Percentiles rank a stretch among this genome's conserved stretches.
Conservation (phyloP, 2,797 vertebrate species). For the Hyperoplus lanceolatus region DNA sequence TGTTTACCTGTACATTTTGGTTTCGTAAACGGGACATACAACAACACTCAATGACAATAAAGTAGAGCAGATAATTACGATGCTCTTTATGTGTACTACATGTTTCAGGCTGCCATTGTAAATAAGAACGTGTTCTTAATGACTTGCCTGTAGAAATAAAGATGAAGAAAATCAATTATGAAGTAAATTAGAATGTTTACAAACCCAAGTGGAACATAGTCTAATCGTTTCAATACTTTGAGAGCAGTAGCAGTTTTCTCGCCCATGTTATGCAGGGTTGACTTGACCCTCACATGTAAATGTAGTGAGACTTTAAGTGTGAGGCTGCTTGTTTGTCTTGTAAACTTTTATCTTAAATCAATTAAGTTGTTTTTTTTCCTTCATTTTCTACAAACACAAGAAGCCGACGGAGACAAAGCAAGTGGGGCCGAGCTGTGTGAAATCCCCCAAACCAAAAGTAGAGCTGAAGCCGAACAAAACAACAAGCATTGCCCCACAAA, state of each 20-base stretch:
- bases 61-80: background rate
- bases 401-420: background rate
- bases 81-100: background rate
- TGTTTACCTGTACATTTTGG: background rate
- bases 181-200: background rate
- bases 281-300: background rate
- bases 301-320: background rate
- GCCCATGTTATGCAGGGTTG: background rate
- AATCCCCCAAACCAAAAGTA: constrained; percentile 11
- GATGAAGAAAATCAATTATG: too few relatives aligned
- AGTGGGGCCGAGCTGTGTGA: background rate
- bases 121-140: too few relatives aligned
- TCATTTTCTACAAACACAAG: constrained; percentile 6
- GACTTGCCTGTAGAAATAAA: too few relatives aligned
- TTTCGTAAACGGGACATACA: background rate
- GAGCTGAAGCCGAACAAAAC: constrained; percentile 11
- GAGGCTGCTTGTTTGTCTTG: background rate
- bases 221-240: background rate
- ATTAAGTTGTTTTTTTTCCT: background rate
- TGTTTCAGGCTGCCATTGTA: too few relatives aligned
- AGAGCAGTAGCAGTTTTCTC: constrained; percentile 1
- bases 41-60: background rate
- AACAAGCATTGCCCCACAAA: background rate
- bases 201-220: background rate
- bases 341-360: background rate